These are phyloP conservation scores for Sphaeridia pumilis DNA, from an alignment of 2,888 invertebrate species.

Conservation along the genomic window DNA sequence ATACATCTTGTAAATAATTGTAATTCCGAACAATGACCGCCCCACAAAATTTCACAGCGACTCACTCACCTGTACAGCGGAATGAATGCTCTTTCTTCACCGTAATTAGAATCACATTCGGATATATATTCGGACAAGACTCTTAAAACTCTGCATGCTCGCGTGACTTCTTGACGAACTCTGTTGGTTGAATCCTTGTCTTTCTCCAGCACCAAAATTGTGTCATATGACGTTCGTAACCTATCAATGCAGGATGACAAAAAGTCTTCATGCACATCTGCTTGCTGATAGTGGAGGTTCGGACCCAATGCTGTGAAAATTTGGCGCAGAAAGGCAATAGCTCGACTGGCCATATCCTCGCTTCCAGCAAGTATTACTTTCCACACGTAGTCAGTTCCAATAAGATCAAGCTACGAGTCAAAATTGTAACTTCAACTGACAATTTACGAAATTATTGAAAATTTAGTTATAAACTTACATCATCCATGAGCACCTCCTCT, in stretches of 20 bases:
- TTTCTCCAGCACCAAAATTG: constrained; percentile 53
- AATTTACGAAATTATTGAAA: background rate
- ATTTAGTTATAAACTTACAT: constrained; percentile 44
- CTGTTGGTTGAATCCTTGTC: constrained; percentile 45
- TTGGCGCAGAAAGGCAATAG: constrained; percentile 80
- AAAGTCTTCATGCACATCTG: constrained; percentile 81
- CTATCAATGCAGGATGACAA: constrained; percentile 85
- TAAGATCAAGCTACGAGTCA: constrained; percentile 52
- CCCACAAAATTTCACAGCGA: background rate
- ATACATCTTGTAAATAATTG: background rate
- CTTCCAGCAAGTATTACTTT: constrained; percentile 64
- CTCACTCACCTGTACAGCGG: constrained; percentile 59
- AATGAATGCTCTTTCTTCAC: constrained; percentile 75
- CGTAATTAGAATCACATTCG: constrained; percentile 81
- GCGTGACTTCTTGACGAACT: constrained; percentile 57
- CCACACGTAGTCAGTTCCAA: constrained; percentile 95
- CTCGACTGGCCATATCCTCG: constrained; percentile 85
- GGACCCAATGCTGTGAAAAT: constrained; percentile 89
- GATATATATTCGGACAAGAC: constrained; percentile 89
- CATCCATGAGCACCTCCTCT: constrained; percentile 75
- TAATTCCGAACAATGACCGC: background rate
- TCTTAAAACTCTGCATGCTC: constrained; percentile 86
- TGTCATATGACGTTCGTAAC: constrained; percentile 72
- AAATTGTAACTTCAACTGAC: too few species aligned
- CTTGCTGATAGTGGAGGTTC: constrained; percentile 59